Base-by-base conservation (phyloP, 1,140 invertebrate genomes). In the Saccostrea glomerata region DNA sequence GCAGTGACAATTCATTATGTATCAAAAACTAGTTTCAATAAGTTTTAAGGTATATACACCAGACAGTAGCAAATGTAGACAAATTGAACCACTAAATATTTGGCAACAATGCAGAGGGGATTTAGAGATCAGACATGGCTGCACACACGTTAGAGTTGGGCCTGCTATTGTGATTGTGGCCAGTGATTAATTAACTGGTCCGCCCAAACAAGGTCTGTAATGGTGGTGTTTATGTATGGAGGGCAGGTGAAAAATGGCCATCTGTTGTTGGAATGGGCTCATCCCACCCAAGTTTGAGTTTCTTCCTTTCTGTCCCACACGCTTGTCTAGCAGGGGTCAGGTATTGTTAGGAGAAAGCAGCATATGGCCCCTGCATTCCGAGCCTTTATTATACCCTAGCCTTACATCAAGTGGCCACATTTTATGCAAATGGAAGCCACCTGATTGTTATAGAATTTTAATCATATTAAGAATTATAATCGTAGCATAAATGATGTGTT, bases 161-260 rank as follows among this genome's bases (percentile, higher is more conserved):
- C 25, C 23, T 13, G 30, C 23, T 36, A 73, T 73, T 73, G 70
- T 73, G 30, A 30, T 30, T 12, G 25, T 66, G 60, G 60, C 60
- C 23, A 20, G 60, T 73, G 70, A 73, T 73, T 73, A 73, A 73
- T 73, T 73, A 73, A 73, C 70, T 73, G 70, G 70, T 36, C 30
- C 30, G 30, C 30, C 30, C 2, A 36, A 73, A 73, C 70, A 73
- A 73, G 70, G 25, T 25, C 9, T 13, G 70, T 73, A 73, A 73
- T 73, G 25, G 70, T 17, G 25, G 70, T 73, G 70, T 73, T 73
- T 73, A 36, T 73, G 70, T 66, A 30, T 25, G 25, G 70, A 30
- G 15, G 25, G 70, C 70, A 73, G 70, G 70, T 73, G 70, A 73
- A 73, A 73, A 73, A 73, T 73, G 70, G 70, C 70, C 70, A 73